These are phyloP conservation scores for Spea bombifrons DNA, from an alignment of 2,113 vertebrate genomes.

Conservation along the genomic window DNA sequence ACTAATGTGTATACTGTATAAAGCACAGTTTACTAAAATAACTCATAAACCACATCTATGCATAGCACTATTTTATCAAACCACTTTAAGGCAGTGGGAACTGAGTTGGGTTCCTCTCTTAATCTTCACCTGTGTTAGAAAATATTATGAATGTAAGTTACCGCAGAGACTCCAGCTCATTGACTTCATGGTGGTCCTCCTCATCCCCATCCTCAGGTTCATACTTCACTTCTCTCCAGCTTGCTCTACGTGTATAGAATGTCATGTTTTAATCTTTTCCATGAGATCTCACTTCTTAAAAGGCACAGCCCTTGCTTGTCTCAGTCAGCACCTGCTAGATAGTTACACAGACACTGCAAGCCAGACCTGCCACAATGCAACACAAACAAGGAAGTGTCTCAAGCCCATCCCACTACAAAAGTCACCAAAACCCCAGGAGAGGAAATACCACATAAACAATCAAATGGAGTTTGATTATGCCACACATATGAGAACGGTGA, in stretches of 20 bases:
- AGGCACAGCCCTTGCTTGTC: background rate
- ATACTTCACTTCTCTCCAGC: conserved; percentile 20
- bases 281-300: background rate
- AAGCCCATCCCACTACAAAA: conserved; percentile 24
- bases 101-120: too few species aligned
- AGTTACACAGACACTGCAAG: conserved; percentile 18
- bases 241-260: conserved; percentile 26
- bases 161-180: conserved; percentile 35
- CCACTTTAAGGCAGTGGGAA: too few species aligned
- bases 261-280: conserved; percentile 28
- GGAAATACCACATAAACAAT: conserved; percentile 3
- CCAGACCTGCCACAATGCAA: conserved; percentile 5
- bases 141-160: conserved; percentile 8
- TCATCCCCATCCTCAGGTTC: background rate
- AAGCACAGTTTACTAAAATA: too few species aligned
- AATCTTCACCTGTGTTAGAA: too few species aligned
- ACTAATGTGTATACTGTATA: too few species aligned
- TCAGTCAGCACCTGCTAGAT: conserved; percentile 3
- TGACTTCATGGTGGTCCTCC: conserved; percentile 13
- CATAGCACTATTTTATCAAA: too few species aligned
- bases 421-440: conserved; percentile 11
- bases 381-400: conserved; percentile 35
- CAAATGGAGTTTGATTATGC: too few species aligned
- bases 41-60: too few species aligned
- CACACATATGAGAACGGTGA: too few species aligned